Base-by-base conservation (phyloP, 2,888 invertebrate genomes). In the Gonocerus acuteangulatus region DNA sequence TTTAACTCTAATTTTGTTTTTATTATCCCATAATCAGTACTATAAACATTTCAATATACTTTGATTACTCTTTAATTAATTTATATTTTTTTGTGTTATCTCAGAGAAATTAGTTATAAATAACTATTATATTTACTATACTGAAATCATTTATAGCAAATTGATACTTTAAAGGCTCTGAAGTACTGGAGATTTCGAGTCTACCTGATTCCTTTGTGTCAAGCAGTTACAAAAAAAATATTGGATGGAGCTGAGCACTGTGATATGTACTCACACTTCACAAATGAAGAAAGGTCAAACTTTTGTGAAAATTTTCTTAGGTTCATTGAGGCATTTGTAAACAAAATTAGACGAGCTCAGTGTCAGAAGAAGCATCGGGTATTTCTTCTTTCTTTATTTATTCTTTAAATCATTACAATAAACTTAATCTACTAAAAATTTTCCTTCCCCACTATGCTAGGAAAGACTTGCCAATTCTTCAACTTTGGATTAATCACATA, bases 161-260 rank as follows among this genome's bases (percentile, higher is more conserved):
- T n/a, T n/a, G n/a, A n/a, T n/a, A n/a, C n/a, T 11, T 22, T 54
- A 7, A 72, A 90, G 89, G 81, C 84, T 11, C 76, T 89, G 22
- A 93, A 93, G 74, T 93, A 87, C 73, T 94, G 92, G 92, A 82
- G 95, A 63, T 91, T 93, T 73, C 82, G 95, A 48, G 88, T 95
- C 67, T 86, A 93, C 67, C 77, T 96, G 1, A 73, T 97, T 57
- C 95, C 95, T 0, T 78, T 87, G 56, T 85, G 84, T 71, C 90
- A 88, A 72, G 79, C 84, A 13, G 88, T 87, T 0, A 77, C 79
- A 2, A 86, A 87, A 72, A 83, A 82, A 71, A 89, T 91, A 60
- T 76, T 88, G 9, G 89, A 89, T 60, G 84, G 83, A 39, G 75
- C 81, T 1, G 77, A 82, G 1, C 82, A 84, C 71, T 94, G 92